Base-by-base conservation (phyloP, 2,888 invertebrate genomes). In the Lampropteryx suffumata region DNA sequence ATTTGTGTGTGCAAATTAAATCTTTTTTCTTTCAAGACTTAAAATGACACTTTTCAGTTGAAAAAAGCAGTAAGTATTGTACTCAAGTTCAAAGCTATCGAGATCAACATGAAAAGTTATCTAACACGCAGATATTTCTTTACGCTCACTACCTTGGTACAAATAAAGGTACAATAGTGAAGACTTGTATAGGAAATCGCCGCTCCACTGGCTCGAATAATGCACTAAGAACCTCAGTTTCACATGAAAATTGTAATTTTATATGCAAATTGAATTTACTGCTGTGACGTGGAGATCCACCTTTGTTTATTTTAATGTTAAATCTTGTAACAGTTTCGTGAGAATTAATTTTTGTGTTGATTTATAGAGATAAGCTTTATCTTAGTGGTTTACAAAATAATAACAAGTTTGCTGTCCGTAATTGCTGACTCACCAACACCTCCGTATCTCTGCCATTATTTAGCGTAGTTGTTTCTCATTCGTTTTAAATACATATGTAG, bases 181-280 rank as follows among this genome's bases (percentile, higher is more conserved):
- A 71, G 73, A 78, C 77, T 79, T 79, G 84, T 84, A 84, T 86
- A 87, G 84, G 82, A 85, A 85, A 84, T 82, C 79, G 73, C 64
- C 88, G 87, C 88, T 86, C 87, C 84, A 85, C 75, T 87, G 88
- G 67, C 72, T 85, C 83, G 86, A 77, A 86, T 87, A 86, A 87
- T 87, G 82, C 74, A 78, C 76, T 73, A 78, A 79, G 74, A 79
- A 76, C 76, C 80, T 76, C 76, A 80, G 80, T 78, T 84, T 81
- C 79, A 85, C 79, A 82, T 86, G 82, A 84, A 85, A 86, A 83
- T 84, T 72, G 82, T 82, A 80, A 82, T 84, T 85, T 79, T 76
- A 76, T 85, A 85, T 87, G 86, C 79, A 86, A 84, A 86, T 85
- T 79, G 75, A 77, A 77, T 76, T 71, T 72, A 73, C 71, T 67